Evolutionary conservation across 2,888 invertebrate genomes (phyloP).

Genomic region (Pachliopta kotzebuea): DNA sequence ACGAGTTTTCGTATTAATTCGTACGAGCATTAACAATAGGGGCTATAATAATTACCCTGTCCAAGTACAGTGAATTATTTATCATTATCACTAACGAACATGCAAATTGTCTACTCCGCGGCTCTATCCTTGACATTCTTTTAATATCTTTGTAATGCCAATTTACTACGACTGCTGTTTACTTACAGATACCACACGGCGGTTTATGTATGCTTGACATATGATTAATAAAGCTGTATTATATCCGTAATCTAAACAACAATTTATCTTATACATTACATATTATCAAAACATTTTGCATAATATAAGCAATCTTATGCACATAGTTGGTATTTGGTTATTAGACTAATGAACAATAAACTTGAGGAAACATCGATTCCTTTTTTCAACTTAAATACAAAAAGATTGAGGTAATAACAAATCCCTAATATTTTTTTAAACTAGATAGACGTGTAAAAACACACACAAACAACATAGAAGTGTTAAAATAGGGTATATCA

Average conservation of each 20-base stretch:
- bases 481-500: too few relatives aligned
- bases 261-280: constrained; percentile 9
- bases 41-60: constrained; percentile 41
- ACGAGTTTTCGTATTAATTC: background rate
- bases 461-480: too few relatives aligned
- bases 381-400: too few relatives aligned
- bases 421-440: too few relatives aligned
- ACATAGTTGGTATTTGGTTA: background rate
- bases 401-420: too few relatives aligned
- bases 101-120: constrained; percentile 48
- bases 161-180: constrained; percentile 22
- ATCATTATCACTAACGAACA: constrained; percentile 52
- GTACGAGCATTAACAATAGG: constrained; percentile 39
- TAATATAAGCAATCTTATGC: constrained; percentile 3
- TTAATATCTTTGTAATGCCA: constrained; percentile 44
- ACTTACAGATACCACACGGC: constrained; percentile 11
- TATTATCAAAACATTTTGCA: constrained; percentile 9
- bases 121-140: constrained; percentile 63
- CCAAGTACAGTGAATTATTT: constrained; percentile 39
- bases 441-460: too few relatives aligned
- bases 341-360: too few relatives aligned
- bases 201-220: constrained; percentile 15
- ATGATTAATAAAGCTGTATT: constrained; percentile 18
- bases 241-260: constrained; percentile 11
- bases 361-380: too few relatives aligned